Conservation (phyloP, 2,113 vertebrate species). For the Geococcyx californianus region DNA sequence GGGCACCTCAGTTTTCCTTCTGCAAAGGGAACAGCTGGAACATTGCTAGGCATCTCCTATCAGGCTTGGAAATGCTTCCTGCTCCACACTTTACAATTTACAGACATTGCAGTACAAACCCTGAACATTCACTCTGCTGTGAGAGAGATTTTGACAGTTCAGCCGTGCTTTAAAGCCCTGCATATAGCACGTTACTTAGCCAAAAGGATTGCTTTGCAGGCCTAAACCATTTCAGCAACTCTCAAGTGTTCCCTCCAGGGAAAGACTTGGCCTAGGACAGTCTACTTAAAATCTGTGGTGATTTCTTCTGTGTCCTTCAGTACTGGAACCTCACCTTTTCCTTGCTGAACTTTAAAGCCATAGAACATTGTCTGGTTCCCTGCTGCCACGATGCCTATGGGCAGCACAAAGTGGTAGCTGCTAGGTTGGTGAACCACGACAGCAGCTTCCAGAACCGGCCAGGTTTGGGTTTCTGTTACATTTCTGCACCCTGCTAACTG, state of each 20-base stretch:
- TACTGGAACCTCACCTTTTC: background rate
- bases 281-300: background rate
- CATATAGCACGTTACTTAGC: background rate
- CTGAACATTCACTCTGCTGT: background rate
- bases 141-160: background rate
- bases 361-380: background rate
- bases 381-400: background rate
- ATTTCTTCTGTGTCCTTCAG: background rate
- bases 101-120: background rate
- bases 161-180: accelerated
- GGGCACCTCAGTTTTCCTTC: background rate
- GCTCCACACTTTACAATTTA: background rate
- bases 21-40: background rate
- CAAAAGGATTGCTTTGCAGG: background rate
- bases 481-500: background rate
- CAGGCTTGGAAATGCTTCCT: background rate
- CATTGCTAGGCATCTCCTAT: background rate
- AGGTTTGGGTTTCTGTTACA: background rate
- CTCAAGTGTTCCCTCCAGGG: background rate
- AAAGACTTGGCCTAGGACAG: background rate
- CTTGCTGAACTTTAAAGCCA: background rate
- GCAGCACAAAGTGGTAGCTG: background rate
- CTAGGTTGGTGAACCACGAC: background rate
- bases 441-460: background rate
- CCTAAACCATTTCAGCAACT: background rate